Base-by-base conservation (phyloP, 2,797 vertebrate genomes). In the Megalops cyprinoides region DNA sequence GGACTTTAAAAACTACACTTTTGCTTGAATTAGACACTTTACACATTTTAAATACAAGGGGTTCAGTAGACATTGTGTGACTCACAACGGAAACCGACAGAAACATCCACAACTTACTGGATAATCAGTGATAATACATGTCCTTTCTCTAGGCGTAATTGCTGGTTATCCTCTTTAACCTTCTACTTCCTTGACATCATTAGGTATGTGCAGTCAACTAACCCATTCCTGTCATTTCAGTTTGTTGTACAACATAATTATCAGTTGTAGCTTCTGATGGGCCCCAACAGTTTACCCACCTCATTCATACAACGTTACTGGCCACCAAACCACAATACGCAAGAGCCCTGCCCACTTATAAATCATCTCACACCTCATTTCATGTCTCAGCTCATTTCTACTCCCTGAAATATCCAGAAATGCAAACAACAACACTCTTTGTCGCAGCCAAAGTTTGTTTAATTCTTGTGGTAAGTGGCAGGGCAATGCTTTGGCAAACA, bases 321-420 rank as follows among this genome's bases (percentile, higher is more conserved):
- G 86, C 42, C 87, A 91, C 86, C 85, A 87, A 86, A 87, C 86
- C 85, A 85, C 93, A 93, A 90, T 90, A 92, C 90, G 90, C 90
- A 87, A n/a, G 86, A 90, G 83, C 91, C 90, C 46, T 87, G 90
- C 84, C 74, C 18, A 81, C 80, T 83, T 82, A 85, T 85, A 83
- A 87, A 89, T 83, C 76, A 84, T 79, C 25, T 81, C 83, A 89
- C 46, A n/a, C n/a, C n/a, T n/a, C n/a, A n/a, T n/a, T n/a, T n/a
- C n/a, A n/a, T n/a, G n/a, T n/a, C n/a, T n/a, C 20, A 42, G n/a
- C 60, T 89, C 87, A 42, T 34, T 67, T 48, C 86, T 86, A 81
- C 83, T 85, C 49, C 77, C 75, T 77, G 83, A 79, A 34, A 76
- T 78, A 71, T 77, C 74, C 73, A 77, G 25, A 9, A 76, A 79